Conservation (phyloP, 2,888 invertebrate genomes). For the Cosmorhoe ocellata region DNA sequence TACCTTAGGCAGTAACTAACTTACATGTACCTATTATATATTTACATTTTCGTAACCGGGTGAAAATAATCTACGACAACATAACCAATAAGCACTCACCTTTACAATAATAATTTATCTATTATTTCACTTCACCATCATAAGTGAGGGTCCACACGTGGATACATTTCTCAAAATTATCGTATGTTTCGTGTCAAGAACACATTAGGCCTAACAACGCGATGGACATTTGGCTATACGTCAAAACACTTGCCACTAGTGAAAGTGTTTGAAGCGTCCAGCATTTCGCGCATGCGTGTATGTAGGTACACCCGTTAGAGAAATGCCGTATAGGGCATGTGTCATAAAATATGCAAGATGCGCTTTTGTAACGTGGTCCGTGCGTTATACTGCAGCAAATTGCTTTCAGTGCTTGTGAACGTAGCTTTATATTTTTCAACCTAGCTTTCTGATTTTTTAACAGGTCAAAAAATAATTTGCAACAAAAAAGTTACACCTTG, state of each 20-base stretch:
- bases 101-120: constrained; percentile 48
- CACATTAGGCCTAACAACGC: constrained; percentile 66
- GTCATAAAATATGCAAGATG: constrained; percentile 45
- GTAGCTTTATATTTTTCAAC: constrained; percentile 3
- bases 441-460: too few species aligned
- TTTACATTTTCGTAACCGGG: constrained; percentile 18
- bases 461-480: too few species aligned
- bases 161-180: constrained; percentile 65
- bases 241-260: constrained; percentile 73
- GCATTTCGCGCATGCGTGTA: constrained; percentile 72
- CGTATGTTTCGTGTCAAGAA: constrained; percentile 74
- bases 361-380: constrained; percentile 35
- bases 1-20: background rate
- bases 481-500: too few species aligned
- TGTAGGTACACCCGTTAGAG: constrained; percentile 15
- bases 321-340: too few species aligned
- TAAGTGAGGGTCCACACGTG: constrained; percentile 67
- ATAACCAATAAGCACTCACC: constrained; percentile 59
- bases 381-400: background rate
- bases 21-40: background rate
- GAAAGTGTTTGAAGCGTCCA: constrained; percentile 76
- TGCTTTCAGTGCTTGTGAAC: constrained; percentile 1
- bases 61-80: constrained; percentile 42
- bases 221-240: constrained; percentile 64
- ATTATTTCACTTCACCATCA: constrained; percentile 66